A percentile compares a stretch with the other conserved stretches of the same genome.
Conservation (phyloP, 2,113 vertebrate genomes). For the Willisornis vidua region DNA sequence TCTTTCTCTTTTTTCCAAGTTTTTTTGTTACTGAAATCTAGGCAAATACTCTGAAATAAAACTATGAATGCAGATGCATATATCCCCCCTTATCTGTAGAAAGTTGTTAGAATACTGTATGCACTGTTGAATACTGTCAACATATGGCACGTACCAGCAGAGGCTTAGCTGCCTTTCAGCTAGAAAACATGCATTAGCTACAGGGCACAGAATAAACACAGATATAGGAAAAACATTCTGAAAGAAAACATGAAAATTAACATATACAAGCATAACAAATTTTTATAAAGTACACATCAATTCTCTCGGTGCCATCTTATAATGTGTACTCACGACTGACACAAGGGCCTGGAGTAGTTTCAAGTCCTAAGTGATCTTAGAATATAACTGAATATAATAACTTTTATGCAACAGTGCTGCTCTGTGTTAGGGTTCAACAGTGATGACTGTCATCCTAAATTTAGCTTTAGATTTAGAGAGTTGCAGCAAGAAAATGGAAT, state of each 20-base stretch:
- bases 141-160: neutral
- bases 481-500: neutral
- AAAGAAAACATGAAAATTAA: conserved; percentile 7
- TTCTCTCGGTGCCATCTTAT: neutral
- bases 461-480: neutral
- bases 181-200: conserved; percentile 46
- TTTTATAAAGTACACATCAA: neutral
- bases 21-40: neutral
- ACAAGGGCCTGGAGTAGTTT: neutral
- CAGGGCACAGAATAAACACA: conserved; percentile 46
- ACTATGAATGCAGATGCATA: neutral
- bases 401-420: neutral
- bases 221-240: neutral
- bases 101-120: neutral
- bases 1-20: neutral
- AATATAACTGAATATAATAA: neutral
- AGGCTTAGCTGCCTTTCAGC: conserved; percentile 20
- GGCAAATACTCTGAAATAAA: conserved; percentile 3
- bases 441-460: neutral
- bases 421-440: neutral
- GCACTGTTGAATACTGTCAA: conserved; percentile 32
- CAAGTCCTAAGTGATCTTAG: neutral
- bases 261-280: neutral
- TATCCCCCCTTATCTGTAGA: neutral
- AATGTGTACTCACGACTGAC: neutral